phyloP scores from a whole-genome alignment of 1,140 invertebrate genomes.

The Hyles euphorbiae region DNA sequence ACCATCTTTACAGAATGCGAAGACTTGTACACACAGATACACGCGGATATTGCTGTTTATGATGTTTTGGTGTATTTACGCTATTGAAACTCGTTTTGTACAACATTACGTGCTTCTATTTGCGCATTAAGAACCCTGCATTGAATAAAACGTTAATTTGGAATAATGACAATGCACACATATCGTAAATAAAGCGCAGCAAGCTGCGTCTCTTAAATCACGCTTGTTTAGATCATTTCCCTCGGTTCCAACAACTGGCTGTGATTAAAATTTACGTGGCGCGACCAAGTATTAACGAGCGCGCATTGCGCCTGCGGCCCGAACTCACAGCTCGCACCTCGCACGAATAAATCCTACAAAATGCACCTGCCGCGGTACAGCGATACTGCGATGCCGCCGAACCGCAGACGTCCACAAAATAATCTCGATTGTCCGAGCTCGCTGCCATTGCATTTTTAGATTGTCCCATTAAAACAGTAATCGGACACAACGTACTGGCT shows the following conservation, averaged over 20 bases:
- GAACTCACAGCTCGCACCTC: conserved; percentile 38
- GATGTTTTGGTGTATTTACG: too few relatives aligned
- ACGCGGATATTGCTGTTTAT: too few relatives aligned
- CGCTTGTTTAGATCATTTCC: conserved; percentile 63
- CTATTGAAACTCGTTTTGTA: too few relatives aligned
- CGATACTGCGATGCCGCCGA: neutral
- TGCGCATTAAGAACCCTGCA: too few relatives aligned
- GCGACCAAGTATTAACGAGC: conserved; percentile 70
- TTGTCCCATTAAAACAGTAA: neutral
- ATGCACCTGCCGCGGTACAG: conserved; percentile 57
- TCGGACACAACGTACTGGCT: neutral
- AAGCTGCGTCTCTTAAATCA: conserved; percentile 61
- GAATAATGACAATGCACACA: neutral
- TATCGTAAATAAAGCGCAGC: conserved; percentile 38
- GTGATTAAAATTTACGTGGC: conserved; percentile 73
- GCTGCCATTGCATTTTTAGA: conserved; percentile 29
- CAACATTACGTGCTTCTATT: too few relatives aligned
- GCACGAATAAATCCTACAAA: conserved; percentile 67
- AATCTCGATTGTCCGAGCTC: conserved; percentile 19
- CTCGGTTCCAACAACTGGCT: conserved; percentile 65
- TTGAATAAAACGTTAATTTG: too few relatives aligned
- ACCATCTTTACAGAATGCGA: too few relatives aligned
- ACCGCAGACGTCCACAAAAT: conserved; percentile 23
- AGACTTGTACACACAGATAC: too few relatives aligned
- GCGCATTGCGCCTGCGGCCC: conserved; percentile 39